These are phyloP conservation scores for Cheirogaleus major DNA, from an alignment of 2,797 vertebrate species.

Conservation along the genomic window DNA sequence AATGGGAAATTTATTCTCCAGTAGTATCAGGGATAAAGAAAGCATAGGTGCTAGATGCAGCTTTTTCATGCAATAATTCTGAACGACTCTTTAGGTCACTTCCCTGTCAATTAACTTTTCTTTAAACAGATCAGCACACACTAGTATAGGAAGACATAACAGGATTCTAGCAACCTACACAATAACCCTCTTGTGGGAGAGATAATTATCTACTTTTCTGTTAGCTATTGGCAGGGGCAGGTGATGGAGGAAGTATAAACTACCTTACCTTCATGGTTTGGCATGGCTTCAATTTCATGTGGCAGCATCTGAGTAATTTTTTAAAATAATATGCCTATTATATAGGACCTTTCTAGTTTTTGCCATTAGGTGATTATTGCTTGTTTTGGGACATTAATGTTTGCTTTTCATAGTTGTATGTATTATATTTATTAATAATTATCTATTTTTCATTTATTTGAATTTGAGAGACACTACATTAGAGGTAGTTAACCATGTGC, in stretches of 20 bases:
- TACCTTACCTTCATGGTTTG: not conserved
- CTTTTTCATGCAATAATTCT: not conserved
- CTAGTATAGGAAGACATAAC: not conserved
- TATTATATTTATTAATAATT: not conserved
- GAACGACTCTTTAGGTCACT: not conserved
- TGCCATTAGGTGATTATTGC: not conserved
- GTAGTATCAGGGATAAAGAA: not conserved
- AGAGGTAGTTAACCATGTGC: not conserved
- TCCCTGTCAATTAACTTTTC: not conserved
- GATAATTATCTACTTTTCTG: not conserved
- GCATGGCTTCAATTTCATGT: not conserved
- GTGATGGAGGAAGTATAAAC: not conserved
- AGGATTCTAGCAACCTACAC: not conserved
- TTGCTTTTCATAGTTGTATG: not conserved
- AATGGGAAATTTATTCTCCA: not conserved
- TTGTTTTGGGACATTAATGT: not conserved
- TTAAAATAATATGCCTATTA: not conserved
- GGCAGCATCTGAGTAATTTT: not conserved
- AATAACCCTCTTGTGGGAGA: not conserved
- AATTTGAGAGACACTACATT: not conserved
- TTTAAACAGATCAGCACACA: not conserved
- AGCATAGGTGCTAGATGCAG: not conserved
- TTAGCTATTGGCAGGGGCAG: not conserved
- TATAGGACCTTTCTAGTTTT: not conserved
- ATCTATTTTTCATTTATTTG: not conserved